Percentiles rank a stretch among this genome's conserved stretches.
These are phyloP conservation scores for Loripinus fragilis DNA, from an alignment of 2,888 invertebrate species.

Conservation along the genomic window DNA sequence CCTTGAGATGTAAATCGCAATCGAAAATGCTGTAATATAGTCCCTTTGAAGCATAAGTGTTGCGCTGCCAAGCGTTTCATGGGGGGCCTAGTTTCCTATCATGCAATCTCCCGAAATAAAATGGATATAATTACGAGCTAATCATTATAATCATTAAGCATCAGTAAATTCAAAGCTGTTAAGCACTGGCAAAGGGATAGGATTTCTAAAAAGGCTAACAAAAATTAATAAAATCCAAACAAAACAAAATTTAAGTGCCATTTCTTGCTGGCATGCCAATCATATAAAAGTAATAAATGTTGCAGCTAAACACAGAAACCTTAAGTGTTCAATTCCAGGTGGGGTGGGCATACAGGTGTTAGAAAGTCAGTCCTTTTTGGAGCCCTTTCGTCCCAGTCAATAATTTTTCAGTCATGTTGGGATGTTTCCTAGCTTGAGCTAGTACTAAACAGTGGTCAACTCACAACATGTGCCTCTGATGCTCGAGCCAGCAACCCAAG, in stretches of 20 bases:
- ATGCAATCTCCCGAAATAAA: constrained; percentile 44
- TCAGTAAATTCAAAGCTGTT: constrained; percentile 40
- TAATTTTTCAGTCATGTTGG: too few species aligned
- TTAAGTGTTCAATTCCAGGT: too few species aligned
- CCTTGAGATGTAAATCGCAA: constrained; percentile 4
- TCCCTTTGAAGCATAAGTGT: constrained; percentile 13
- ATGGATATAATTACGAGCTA: constrained; percentile 53
- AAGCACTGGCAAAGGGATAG: constrained; percentile 33
- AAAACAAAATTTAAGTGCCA: constrained; percentile 43
- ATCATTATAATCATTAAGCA: constrained; percentile 48
- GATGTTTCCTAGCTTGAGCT: too few species aligned
- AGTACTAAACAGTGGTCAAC: too few species aligned
- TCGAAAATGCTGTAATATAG: not conserved
- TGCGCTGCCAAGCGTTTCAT: constrained; percentile 16
- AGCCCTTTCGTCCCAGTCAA: too few species aligned
- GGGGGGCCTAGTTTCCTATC: constrained; percentile 45
- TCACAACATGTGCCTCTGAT: too few species aligned
- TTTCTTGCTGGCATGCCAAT: not conserved
- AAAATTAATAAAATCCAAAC: constrained; percentile 60
- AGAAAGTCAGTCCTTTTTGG: too few species aligned
- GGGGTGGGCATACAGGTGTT: too few species aligned
- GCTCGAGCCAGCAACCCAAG: too few species aligned
- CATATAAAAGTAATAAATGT: constrained; percentile 38
- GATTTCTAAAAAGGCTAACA: constrained; percentile 33
- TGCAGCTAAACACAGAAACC: too few species aligned